Evolutionary conservation across 2,888 invertebrate genomes (phyloP), one percentile per base, ranked within the genome.

Genomic region (Scelioninae gen. 2): DNA sequence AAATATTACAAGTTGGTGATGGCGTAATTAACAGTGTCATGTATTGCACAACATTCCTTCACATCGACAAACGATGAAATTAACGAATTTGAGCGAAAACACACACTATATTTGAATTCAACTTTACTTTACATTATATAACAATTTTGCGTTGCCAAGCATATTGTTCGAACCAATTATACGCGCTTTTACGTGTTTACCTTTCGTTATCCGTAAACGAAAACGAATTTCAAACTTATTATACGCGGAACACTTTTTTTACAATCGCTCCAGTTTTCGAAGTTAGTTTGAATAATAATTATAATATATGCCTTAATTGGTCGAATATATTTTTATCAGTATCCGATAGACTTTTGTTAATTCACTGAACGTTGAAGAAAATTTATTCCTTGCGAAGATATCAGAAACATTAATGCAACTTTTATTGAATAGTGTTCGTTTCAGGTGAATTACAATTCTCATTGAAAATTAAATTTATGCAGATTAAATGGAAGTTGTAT

Each of bases 21-120:
- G n/a, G n/a, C n/a, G n/a, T n/a, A n/a, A n/a, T n/a, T n/a, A n/a
- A n/a, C n/a, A n/a, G 3, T 22, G 28, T 13, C 2, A 35, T 53
- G 39, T 39, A 35, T 39, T 41, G 11, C 53, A 39, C 1, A 53
- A 39, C n/a, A 28, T 53, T 53, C 39, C 39, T 39, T 53, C 28
- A 11, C 53, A 39, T 53, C 37, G 52, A n/a, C 39, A 53, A 53
- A 2, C 16, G 28, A 28, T 16, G 53, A 28, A 39, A 39, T 39
- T 13, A 53, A 53, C 16, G 0, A 53, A 39, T 39, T 53, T 41
- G n/a, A 53, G 28, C 10, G 25, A 25, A 31, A 9, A 31, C 10
- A 7, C 31, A n/a, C n/a, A n/a, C n/a, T n/a, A n/a, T n/a, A n/a
- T n/a, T n/a, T n/a, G n/a, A n/a, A 7, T 39, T 25, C 15, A 39